phyloP scores from a whole-genome alignment of 1,140 invertebrate species.

The Oscheius sp. region DNA sequence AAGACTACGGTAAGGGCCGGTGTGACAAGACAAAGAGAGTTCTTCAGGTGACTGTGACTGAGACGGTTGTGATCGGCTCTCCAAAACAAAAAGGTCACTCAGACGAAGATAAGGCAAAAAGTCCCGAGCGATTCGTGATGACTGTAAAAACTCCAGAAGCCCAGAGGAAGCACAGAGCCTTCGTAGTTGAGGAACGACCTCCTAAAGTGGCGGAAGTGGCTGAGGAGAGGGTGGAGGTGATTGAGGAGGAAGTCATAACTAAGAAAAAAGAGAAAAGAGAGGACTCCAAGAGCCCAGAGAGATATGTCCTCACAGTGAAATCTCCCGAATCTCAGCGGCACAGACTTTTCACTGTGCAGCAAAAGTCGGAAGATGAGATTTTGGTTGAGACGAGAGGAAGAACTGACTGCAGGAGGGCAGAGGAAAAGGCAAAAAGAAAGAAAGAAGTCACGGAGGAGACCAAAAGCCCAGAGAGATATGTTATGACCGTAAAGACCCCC shows the following conservation, averaged over 20 bases:
- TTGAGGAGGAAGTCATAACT: not conserved
- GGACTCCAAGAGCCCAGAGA: constrained; percentile 12
- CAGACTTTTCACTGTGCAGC: no score
- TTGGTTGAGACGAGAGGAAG: constrained; percentile 16
- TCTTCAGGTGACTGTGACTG: no score
- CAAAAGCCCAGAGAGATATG: constrained; percentile 19
- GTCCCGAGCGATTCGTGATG: constrained; percentile 10
- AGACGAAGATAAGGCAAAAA: not conserved
- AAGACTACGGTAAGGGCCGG: no score
- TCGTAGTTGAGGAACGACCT: constrained; percentile 8
- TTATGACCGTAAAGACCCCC: constrained; percentile 22
- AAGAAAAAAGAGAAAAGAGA: not conserved
- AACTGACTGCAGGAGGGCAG: not conserved
- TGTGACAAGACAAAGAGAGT: no score
- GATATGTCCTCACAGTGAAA: constrained; percentile 24
- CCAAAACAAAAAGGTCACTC: not conserved
- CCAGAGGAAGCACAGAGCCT: constrained; percentile 7
- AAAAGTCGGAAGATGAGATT: constrained; percentile 13
- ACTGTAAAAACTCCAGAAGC: constrained; percentile 30
- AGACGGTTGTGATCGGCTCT: no score
- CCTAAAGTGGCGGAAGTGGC: not conserved
- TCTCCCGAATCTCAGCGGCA: constrained; percentile 19
- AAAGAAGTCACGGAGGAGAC: not conserved
- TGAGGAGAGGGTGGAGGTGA: not conserved
- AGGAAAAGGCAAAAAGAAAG: not conserved